Percentiles rank a stretch among this genome's conserved stretches.
Conservation (phyloP, 64 coral and sea anemone species). For the Dendrophyllia cribrosa region DNA sequence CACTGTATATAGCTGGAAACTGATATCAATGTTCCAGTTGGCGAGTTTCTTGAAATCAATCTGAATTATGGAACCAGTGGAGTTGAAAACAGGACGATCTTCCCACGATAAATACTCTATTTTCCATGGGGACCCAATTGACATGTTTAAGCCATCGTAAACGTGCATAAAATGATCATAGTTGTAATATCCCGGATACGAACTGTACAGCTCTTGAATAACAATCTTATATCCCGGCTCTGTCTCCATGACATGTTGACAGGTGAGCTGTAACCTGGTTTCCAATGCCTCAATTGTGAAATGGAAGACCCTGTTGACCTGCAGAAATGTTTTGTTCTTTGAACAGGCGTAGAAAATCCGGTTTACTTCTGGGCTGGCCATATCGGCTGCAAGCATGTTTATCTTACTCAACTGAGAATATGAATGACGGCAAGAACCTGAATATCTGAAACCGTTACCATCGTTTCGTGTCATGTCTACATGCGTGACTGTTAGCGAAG, state of each 20-base stretch:
- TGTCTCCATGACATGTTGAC: slow-evolving; percentile 53
- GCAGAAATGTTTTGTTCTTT: slow-evolving; percentile 44
- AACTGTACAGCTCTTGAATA: slow-evolving; percentile 49
- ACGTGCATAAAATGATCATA: background rate
- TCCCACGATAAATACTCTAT: background rate
- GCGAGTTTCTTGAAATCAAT: background rate
- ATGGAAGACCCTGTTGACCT: slow-evolving; percentile 1
- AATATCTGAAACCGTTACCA: slow-evolving; percentile 18
- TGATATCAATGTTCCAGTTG: background rate
- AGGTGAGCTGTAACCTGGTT: background rate
- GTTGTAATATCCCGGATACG: background rate
- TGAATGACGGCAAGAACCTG: background rate
- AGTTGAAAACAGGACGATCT: slow-evolving; percentile 43
- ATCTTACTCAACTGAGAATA: too few relatives aligned
- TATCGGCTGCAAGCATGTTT: slow-evolving; percentile 7
- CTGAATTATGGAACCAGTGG: background rate
- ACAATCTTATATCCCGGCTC: slow-evolving; percentile 59
- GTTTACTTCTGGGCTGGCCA: slow-evolving; percentile 40
- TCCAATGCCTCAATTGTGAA: background rate
- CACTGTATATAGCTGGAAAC: slow-evolving; percentile 19
- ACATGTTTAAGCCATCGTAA: slow-evolving; percentile 53
- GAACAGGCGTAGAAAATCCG: slow-evolving; percentile 35
- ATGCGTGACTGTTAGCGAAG: slow-evolving; percentile 27
- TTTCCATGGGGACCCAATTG: background rate
- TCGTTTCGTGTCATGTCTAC: slow-evolving; percentile 26